phyloP scores from a whole-genome alignment of 2,888 invertebrate species.

The Bombylius discolor region DNA sequence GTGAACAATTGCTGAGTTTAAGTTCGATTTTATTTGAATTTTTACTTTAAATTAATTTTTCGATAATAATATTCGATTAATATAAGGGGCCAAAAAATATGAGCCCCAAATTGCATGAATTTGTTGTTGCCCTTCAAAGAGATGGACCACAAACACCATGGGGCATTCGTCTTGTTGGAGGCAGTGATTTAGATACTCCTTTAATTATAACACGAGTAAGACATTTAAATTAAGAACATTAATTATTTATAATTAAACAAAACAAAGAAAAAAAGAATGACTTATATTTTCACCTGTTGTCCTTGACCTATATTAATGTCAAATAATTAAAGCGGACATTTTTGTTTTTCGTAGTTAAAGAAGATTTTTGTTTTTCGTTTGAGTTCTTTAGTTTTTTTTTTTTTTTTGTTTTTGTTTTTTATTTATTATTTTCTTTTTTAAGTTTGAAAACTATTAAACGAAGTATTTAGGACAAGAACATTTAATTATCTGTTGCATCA shows the following conservation, averaged over 20 bases:
- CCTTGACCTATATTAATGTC: not conserved
- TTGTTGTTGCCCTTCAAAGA: constrained; percentile 60
- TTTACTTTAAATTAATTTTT: not conserved
- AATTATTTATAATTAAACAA: no score
- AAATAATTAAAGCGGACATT: no score
- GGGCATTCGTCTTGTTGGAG: constrained; percentile 80
- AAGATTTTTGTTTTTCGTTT: not conserved
- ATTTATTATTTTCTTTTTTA: no score
- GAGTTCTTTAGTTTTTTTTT: not conserved
- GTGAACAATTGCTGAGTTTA: no score
- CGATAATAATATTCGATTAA: not conserved
- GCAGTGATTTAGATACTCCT: constrained; percentile 73
- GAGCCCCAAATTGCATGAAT: constrained; percentile 53
- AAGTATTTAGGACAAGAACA: constrained; percentile 13
- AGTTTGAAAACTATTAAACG: not conserved
- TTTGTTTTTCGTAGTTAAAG: no score
- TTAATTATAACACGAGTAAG: constrained; percentile 77
- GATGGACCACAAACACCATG: constrained; percentile 60
- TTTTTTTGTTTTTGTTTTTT: no score
- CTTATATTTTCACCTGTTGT: not conserved
- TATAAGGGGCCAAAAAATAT: constrained; percentile 16
- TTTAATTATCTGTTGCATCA: not conserved
- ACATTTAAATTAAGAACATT: not conserved
- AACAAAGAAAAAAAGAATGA: no score
- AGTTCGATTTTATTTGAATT: not conserved